Base-by-base conservation (phyloP, 2,113 vertebrate species). In the Cyphomyrus plagiostoma region DNA sequence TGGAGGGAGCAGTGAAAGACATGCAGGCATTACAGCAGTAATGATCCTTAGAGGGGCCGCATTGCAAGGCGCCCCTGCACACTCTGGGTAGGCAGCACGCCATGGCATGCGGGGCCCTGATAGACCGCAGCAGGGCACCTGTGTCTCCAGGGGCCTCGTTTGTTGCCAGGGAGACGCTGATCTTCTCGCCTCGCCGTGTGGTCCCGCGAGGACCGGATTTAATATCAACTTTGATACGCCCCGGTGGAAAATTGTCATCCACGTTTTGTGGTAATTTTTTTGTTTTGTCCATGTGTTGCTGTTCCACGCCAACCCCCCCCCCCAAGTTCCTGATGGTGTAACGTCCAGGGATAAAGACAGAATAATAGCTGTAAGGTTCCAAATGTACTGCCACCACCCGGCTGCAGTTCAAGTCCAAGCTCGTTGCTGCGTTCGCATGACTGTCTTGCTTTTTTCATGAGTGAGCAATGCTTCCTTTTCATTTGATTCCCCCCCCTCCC, bases 151-250 rank as follows among this genome's bases (percentile, higher is more conserved):
- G 30, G 50, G 49, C 86, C 48, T 85, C 21, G 23, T 87, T 86
- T 87, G 86, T 87, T 87, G 50, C 86, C 39, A 62, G 52, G 52
- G 87, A 23, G 87, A 88, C 5, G 19, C 35, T n/a, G 87, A 88
- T n/a, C 86, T 58, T 62, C 56, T 88, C 17, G 56, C 53, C n/a
- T 62, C 9, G 35, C 56, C 3, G 6, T 1, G 2, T 2, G 39
- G 21, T 45, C 52, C 35, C 15, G 2, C 1, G 3, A 2, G 21
- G 56, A 42, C 53, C 49, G 19, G 53, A 62, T 88, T 62, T 46
- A 45, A 53, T 53, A 35, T 85, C 4, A 53, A 53, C 50, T 35
- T 53, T 8, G 26, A 52, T 52, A 52, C 48, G 45, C n/a, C 26
- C 21, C 3, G 45, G 45, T 46, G 21, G 82, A 23, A 84, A 84